Evolutionary conservation across 2,888 invertebrate species (phyloP), one percentile per base, ranked within the genome.

Genomic region (Oscheius sp.): DNA sequence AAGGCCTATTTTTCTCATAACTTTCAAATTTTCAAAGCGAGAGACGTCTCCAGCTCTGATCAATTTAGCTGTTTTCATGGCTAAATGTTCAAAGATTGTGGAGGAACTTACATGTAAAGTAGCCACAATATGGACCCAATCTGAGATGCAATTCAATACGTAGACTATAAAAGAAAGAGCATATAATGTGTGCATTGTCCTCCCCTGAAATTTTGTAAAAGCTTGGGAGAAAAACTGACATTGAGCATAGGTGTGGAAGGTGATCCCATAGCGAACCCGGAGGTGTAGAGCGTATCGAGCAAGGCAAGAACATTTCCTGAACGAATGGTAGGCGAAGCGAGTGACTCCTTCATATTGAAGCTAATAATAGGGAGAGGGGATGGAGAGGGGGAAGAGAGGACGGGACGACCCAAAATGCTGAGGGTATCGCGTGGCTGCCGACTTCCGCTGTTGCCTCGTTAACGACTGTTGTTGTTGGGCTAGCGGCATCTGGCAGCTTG

Each of bases 131-230:
- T 87, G 84, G 20, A 86, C 53, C 86, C 86, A 86, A 55, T 86
- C 84, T 39, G 80, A 72, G 23, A 82, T 53, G 25, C 74, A 75
- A 67, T 84, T 84, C 20, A 69, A 61, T 34, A 79, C 71, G 68
- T 85, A 87, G 33, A 86, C 81, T 23, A 86, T 73, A 64, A 86
- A 85, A 23, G 84, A 83, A 25, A 84, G 65, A 6, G 85, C 86
- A 63, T 86, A 86, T 23, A 86, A 76, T 3, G 86, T 82, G 69
- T 86, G 86, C 76, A 86, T 75, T 6, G 83, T 84, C 65, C 80
- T 71, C 27, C 80, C 82, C 79, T 58, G 12, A 64, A 42, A 23
- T 8, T 64, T 64, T 3, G 17, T 20, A 55, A 45, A 61, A 52
- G 37, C 17, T 20, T 17, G 20, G 23, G 48, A 63, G 27, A n/a